phyloP scores from a whole-genome alignment of 2,797 vertebrate species.

The Malacoraja senta region DNA sequence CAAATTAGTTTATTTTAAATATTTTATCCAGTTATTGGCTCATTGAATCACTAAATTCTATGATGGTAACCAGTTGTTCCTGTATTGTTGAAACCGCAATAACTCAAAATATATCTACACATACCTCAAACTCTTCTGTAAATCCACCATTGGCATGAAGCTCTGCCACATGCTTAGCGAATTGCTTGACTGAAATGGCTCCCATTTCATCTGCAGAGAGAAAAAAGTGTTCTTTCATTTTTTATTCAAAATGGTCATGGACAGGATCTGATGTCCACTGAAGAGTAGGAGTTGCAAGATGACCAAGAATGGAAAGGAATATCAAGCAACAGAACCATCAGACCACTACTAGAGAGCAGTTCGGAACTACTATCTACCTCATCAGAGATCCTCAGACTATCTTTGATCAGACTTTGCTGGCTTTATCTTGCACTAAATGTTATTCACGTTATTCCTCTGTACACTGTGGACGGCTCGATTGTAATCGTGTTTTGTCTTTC shows the following conservation, averaged over 20 bases:
- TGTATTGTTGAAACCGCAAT: background rate
- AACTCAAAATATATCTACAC: conserved; percentile 40
- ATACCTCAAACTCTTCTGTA: conserved; percentile 87
- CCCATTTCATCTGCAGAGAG: conserved; percentile 54
- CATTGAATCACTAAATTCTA: background rate
- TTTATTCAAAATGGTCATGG: background rate
- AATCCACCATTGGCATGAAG: conserved; percentile 81
- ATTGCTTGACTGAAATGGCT: conserved; percentile 74
- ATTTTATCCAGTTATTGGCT: background rate
- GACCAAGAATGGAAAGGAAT: too few relatives aligned
- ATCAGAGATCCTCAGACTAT: too few relatives aligned
- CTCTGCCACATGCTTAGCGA: conserved; percentile 80
- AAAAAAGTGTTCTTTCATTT: background rate
- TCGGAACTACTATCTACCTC: too few relatives aligned
- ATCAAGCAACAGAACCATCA: too few relatives aligned
- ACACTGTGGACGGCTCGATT: too few relatives aligned
- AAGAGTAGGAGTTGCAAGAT: too few relatives aligned
- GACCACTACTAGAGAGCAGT: too few relatives aligned
- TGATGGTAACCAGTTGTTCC: background rate
- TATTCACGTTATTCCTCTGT: too few relatives aligned
- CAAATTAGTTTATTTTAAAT: background rate
- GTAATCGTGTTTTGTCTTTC: too few relatives aligned
- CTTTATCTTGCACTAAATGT: too few relatives aligned
- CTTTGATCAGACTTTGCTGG: too few relatives aligned
- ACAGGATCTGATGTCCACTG: background rate